A percentile compares a stretch with the other conserved stretches of the same genome.
Conservation (phyloP, 2,113 vertebrate species). For the Pollimyrus isidori region DNA sequence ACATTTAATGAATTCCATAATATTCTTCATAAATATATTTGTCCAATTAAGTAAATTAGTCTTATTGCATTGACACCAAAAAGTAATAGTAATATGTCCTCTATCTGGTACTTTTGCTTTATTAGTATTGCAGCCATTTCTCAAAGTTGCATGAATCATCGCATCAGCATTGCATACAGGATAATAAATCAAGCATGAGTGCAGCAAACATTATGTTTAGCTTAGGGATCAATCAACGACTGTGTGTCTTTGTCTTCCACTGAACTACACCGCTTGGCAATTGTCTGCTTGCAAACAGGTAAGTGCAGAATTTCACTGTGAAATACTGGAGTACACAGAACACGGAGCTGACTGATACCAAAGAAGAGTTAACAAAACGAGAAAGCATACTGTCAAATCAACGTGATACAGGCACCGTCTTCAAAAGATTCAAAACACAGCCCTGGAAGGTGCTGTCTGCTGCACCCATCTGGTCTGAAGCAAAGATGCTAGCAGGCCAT, state of each 20-base stretch:
- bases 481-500: background rate
- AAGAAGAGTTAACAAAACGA: background rate
- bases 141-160: background rate
- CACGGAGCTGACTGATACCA: background rate
- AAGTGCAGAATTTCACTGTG: background rate
- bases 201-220: background rate
- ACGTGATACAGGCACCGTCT: background rate
- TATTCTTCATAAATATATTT: background rate
- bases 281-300: background rate
- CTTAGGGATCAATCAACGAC: background rate
- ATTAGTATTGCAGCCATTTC: background rate
- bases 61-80: background rate
- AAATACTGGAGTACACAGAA: background rate
- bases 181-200: background rate
- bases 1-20: background rate
- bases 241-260: background rate
- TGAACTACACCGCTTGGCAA: background rate
- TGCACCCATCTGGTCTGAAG: background rate
- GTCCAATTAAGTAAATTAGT: background rate
- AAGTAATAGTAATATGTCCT: background rate
- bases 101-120: background rate
- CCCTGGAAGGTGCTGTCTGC: background rate
- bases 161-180: background rate
- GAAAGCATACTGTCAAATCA: background rate
- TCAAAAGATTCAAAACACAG: background rate